Percentiles rank a stretch among this genome's conserved stretches.
phyloP scores from a whole-genome alignment of 2,888 invertebrate genomes.

The Pinctada fucata region DNA sequence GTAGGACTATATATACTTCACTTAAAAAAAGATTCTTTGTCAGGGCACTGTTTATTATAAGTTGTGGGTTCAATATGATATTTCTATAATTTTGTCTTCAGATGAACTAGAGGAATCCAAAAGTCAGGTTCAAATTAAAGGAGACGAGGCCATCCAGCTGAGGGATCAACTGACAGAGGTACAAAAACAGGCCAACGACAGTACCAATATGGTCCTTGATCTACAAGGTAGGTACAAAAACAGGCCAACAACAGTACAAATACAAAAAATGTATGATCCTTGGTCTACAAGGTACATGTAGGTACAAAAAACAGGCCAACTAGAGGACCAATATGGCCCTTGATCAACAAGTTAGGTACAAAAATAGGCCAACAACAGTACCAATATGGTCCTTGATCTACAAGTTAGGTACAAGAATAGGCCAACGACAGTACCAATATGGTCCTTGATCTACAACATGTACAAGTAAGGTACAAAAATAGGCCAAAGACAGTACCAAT shows the following conservation, averaged over 20 bases:
- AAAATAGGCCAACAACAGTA: slow-evolving; percentile 63
- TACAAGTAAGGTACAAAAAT: slow-evolving; percentile 52
- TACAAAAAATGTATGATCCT: too few relatives aligned
- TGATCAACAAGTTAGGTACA: slow-evolving; percentile 48
- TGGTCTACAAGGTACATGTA: not conserved
- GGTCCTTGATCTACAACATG: too few relatives aligned
- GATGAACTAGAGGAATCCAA: slow-evolving; percentile 71
- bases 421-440: too few relatives aligned
- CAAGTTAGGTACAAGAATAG: slow-evolving; percentile 60
- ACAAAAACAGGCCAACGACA: slow-evolving; percentile 64
- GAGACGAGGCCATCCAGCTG: slow-evolving; percentile 67
- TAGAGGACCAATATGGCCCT: too few relatives aligned
- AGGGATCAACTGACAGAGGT: slow-evolving; percentile 66
- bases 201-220: slow-evolving; percentile 65
- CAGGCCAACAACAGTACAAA: too few relatives aligned
- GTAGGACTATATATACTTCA: too few relatives aligned
- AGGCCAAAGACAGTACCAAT: slow-evolving; percentile 33
- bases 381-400: slow-evolving; percentile 66
- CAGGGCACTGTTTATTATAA: too few relatives aligned
- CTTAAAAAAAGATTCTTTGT: too few relatives aligned
- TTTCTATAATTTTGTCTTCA: slow-evolving; percentile 38
- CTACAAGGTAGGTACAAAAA: slow-evolving; percentile 65
- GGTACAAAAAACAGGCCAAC: too few relatives aligned
- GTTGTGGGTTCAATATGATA: too few relatives aligned
- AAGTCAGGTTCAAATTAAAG: slow-evolving; percentile 63